Base-by-base conservation (phyloP, 2,113 vertebrate species). In the Saccopteryx bilineata region DNA sequence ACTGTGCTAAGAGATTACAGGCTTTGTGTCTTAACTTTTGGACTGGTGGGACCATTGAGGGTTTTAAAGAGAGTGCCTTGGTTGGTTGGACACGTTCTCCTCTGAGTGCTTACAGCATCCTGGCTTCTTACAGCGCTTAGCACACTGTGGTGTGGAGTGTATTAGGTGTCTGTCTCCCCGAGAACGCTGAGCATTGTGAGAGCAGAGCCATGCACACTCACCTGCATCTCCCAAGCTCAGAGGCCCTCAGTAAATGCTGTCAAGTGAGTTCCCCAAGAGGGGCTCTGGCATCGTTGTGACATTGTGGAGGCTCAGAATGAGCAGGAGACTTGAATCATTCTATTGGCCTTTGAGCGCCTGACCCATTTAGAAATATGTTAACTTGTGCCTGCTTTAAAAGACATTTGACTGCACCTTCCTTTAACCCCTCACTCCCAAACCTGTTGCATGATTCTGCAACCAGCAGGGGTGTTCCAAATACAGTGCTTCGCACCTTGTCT, bases 321-420 rank as follows among this genome's bases (percentile, higher is more conserved):
- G 91, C 15, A 50, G 31, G 84, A n/a, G 15, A 23, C 54, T 31
- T 65, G 75, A 87, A 19, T 63, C 75, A 83, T 10, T 80, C 33
- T 90, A 46, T 87, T 24, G 10, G 10, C 12, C 58, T 65, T 46
- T 26, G 75, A 75, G 33, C 12, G 50, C 65, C 61, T 19, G 66
- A 66, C 17, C 50, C 60, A 33, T 65, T 90, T 52, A 90, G 58
- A 63, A 91, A 56, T 39, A 63, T 52, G n/a, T 46, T 50, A 60
- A 56, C 54, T 78, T 23, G 52, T 94, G 76, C 26, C n/a, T 91
- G 12, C 52, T 80, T 76, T 58, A 33, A 94, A 91, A 93, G 56
- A 31, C 21, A 9, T 65, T 24, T 60, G 58, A 72, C 1, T 26
- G 14, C 18, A n/a, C 21, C 52, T 82, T 91, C 9, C 39, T 94